These are phyloP conservation scores for Plumapathes pennacea DNA, from an alignment of 92 coral and sea anemone genomes.

Conservation along the genomic window DNA sequence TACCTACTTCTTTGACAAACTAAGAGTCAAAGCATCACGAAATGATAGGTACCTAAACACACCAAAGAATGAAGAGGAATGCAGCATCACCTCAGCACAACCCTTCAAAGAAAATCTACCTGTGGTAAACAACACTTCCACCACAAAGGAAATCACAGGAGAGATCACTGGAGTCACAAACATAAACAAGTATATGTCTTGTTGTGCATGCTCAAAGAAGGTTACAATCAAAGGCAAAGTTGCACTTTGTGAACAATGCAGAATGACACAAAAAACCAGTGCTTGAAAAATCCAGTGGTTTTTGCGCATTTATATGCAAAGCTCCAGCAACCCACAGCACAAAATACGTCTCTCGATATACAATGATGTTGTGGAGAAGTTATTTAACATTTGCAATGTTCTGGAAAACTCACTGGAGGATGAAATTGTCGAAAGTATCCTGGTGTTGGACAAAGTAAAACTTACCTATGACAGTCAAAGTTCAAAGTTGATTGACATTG, in stretches of 20 bases:
- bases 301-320: slow-evolving; percentile 12
- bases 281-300: slow-evolving; percentile 21
- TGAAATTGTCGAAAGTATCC: slow-evolving; percentile 15
- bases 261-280: slow-evolving; percentile 27
- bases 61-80: slow-evolving; percentile 44
- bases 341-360: slow-evolving; percentile 13
- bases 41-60: slow-evolving; percentile 39
- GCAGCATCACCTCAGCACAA: slow-evolving; percentile 42
- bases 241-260: slow-evolving; percentile 38
- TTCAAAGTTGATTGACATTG: slow-evolving; percentile 36
- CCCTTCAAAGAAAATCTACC: slow-evolving; percentile 35
- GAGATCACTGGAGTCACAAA: slow-evolving; percentile 45
- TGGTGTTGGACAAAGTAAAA: slow-evolving; percentile 11
- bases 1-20: slow-evolving; percentile 33
- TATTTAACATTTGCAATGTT: slow-evolving; percentile 18
- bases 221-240: slow-evolving; percentile 37
- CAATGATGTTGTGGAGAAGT: slow-evolving; percentile 11
- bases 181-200: slow-evolving; percentile 33
- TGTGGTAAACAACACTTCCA: slow-evolving; percentile 30
- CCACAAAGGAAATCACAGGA: slow-evolving; percentile 31
- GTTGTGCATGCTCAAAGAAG: slow-evolving; percentile 31
- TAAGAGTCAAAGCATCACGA: slow-evolving; percentile 24
- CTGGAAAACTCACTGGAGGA: slow-evolving; percentile 14
- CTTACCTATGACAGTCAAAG: slow-evolving; percentile 14
- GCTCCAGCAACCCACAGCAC: slow-evolving; percentile 3